Base-by-base conservation (phyloP, 2,113 vertebrate species). In the Heterocephalus glaber region DNA sequence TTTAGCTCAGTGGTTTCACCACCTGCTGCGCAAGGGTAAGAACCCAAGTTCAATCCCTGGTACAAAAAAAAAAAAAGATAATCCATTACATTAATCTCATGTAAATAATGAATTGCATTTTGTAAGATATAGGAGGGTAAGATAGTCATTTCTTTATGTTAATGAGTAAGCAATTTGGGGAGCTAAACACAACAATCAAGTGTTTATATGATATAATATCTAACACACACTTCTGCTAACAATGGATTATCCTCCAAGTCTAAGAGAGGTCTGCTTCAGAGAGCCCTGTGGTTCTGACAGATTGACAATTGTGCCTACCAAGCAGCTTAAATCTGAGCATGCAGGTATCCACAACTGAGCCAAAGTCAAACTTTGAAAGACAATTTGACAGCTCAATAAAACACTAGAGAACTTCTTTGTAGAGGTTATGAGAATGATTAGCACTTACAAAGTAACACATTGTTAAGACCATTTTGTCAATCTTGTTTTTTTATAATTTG, bases 281-380 rank as follows among this genome's bases (percentile, higher is more conserved):
- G 60, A 86, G 4, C 30, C 24, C 0, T 79, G 76, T 20, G 72
- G 49, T 47, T 94, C 38, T 86, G 77, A 76, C 28, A 70, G 76
- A 86, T 6, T 74, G 81, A 77, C 65, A 74, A 82, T 6, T 79
- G 61, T 44, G 17, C 52, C 70, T 86, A 54, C n/a, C 16, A 26
- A 88, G 38, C 35, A 86, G 33, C 68, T 93, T 82, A 85, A 93
- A 70, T 90, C 60, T 56, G 58, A 81, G 7, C 49, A 3, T 12
- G 5, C 38, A 84, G 47, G 20, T 89, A 77, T 56, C 68, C 54
- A 86, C 28, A 84, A 44, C 4, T 38, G 58, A 94, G 80, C 52
- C 87, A 70, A 81, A 96, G 52, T 79, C 72, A 96, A 81, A 94
- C 47, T 66, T 49, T 66, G 60, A 88, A 89, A 95, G 85, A 89